Percentiles rank a stretch among this genome's conserved stretches.
Evolutionary conservation across 2,113 vertebrate genomes (phyloP).

Genomic region (Pedionomus torquatus): DNA sequence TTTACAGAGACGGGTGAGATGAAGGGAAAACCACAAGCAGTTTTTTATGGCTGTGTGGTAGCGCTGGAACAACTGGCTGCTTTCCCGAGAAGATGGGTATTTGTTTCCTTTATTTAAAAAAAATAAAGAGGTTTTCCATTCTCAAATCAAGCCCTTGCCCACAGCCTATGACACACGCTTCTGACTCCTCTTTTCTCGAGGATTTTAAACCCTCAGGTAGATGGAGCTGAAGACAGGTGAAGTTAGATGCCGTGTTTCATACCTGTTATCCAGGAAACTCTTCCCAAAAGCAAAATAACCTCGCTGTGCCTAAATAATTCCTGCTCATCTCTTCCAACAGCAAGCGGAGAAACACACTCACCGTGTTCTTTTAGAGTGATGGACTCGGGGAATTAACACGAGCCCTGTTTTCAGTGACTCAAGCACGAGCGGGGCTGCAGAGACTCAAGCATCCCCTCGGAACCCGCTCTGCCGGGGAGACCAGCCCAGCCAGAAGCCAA

Average conservation of each 20-base stretch:
- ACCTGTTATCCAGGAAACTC: fast-evolving
- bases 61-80: neutral
- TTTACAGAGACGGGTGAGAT: neutral
- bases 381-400: neutral
- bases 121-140: neutral
- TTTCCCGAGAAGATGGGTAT: neutral
- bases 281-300: neutral
- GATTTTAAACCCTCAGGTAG: neutral
- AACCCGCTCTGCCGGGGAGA: neutral
- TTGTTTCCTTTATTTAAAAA: neutral
- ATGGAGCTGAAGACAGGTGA: neutral
- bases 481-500: neutral
- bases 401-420: neutral
- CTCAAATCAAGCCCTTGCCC: neutral
- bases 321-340: neutral
- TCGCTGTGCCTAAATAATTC: neutral
- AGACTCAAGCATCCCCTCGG: neutral
- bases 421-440: neutral
- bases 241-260: neutral
- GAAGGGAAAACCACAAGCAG: neutral
- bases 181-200: neutral
- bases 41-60: neutral
- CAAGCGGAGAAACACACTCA: neutral
- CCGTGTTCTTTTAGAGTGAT: neutral
- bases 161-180: neutral